A percentile compares a stretch with the other conserved stretches of the same genome.
phyloP scores from a whole-genome alignment of 2,797 vertebrate genomes.

The Sebastes iracundus region DNA sequence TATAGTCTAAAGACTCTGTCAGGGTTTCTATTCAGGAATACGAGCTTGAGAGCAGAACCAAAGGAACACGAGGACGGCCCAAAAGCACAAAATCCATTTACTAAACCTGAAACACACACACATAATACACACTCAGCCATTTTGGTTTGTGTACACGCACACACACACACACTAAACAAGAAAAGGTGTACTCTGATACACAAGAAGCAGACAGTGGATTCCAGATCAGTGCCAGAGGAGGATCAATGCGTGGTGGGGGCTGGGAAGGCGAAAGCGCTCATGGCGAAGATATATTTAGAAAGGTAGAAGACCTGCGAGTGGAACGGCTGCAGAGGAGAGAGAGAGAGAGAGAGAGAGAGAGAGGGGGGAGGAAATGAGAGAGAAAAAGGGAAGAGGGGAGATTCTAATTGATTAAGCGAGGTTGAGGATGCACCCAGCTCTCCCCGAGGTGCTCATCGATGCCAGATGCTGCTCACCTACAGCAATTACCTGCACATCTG shows the following conservation, averaged over 20 bases:
- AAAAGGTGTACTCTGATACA: neutral
- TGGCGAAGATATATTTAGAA: constrained; percentile 66
- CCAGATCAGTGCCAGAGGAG: constrained; percentile 59
- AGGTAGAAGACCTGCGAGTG: constrained; percentile 46
- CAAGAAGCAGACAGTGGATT: constrained; percentile 31
- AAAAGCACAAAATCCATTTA: constrained; percentile 31
- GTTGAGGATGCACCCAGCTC: constrained; percentile 2
- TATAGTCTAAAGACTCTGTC: constrained; percentile 24
- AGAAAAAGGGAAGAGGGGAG: neutral
- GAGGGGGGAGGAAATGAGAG: neutral
- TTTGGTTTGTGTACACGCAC: neutral
- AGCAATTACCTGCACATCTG: constrained; percentile 45
- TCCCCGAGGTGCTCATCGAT: constrained; percentile 25
- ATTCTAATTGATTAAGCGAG: constrained; percentile 52
- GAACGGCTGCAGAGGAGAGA: neutral
- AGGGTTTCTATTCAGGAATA: constrained; percentile 8
- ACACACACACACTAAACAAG: constrained; percentile 1
- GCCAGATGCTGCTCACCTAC: constrained; percentile 55
- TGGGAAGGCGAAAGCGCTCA: constrained; percentile 32
- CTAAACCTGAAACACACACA: constrained; percentile 15
- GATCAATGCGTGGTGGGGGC: constrained; percentile 58
- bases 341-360: too few relatives aligned
- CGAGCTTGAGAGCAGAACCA: constrained; percentile 17
- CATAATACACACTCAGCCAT: neutral
- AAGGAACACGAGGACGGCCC: constrained; percentile 5